phyloP scores from a whole-genome alignment of 2,113 vertebrate species.

The Nothobranchius kuhntae region DNA sequence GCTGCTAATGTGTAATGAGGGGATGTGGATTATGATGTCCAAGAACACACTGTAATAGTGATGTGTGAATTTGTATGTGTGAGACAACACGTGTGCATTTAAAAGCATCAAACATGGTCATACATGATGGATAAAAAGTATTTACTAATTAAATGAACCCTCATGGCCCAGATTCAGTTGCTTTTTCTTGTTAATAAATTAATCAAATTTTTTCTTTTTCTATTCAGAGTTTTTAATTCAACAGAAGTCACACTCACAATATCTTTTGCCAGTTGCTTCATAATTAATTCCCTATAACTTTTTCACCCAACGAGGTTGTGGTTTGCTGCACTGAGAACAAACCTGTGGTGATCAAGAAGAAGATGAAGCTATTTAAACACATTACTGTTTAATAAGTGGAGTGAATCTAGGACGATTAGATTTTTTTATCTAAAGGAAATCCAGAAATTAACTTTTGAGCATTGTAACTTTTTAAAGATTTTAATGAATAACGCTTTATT shows the following conservation, averaged over 20 bases:
- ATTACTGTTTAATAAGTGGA: no score
- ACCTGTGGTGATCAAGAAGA: background rate
- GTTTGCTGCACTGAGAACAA: background rate
- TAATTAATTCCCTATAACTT: background rate
- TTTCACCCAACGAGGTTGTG: background rate
- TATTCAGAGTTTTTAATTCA: no score
- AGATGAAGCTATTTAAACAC: background rate
- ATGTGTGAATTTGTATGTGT: conserved; percentile 20
- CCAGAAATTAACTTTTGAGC: no score
- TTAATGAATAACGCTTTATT: no score
- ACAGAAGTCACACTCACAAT: no score
- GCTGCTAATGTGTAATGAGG: conserved; percentile 63
- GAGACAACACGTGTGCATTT: background rate
- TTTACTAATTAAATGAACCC: background rate
- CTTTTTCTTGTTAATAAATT: background rate
- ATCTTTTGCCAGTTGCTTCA: background rate
- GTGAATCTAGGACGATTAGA: no score
- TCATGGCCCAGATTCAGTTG: background rate
- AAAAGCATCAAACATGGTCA: background rate
- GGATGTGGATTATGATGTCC: conserved; percentile 58
- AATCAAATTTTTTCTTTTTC: no score
- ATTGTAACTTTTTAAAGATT: no score
- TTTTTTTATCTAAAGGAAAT: no score
- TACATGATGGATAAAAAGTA: background rate
- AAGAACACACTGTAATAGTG: conserved; percentile 40